Base-by-base conservation (phyloP, 1,140 invertebrate species). In the Drosophila parabipectinata region DNA sequence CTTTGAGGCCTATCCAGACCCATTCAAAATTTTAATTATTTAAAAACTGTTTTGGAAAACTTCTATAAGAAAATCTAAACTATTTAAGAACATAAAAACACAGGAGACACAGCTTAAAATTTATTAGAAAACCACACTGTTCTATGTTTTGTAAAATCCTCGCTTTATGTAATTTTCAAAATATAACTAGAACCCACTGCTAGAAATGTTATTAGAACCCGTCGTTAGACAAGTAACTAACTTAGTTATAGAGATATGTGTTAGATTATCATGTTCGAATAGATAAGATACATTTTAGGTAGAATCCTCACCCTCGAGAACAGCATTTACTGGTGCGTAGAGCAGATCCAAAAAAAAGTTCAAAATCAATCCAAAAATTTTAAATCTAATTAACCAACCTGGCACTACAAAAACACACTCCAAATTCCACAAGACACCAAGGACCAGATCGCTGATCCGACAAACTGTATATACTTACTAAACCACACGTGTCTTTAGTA, bases 261-360 rank as follows among this genome's bases (percentile, higher is more conserved):
- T 47, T 56, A 39, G 50, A 47, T 37, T 54, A 44, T 77, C 78
- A 80, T 72, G 71, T 51, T 68, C 68, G 58, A 41, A n/a, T 87
- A 87, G 68, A 54, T 89, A 88, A 83, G 76, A 18, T 69, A 50
- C 61, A 10, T 44, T 59, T 44, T 66, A 77, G 72, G 55, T 59
- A 45, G 34, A 66, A 63, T 48, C 47, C 48, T 83, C 83, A 87
- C 48, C 84, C 84, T 83, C 84, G 79, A 87, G 60, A 77, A 87
- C 41, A 24, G 81, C 80, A 85, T 77, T 74, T 39, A 52, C 34
- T 55, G 59, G 72, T 61, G 73, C 78, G 73, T 82, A 66, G 54
- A 62, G 77, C 69, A 30, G 67, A 58, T 62, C 57, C 57, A 72
- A 47, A 37, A 34, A 32, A 34, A 34, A 34, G 26, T 28, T 37